phyloP scores from a whole-genome alignment of 2,888 invertebrate genomes.

The Zootermopsis nevadensis region DNA sequence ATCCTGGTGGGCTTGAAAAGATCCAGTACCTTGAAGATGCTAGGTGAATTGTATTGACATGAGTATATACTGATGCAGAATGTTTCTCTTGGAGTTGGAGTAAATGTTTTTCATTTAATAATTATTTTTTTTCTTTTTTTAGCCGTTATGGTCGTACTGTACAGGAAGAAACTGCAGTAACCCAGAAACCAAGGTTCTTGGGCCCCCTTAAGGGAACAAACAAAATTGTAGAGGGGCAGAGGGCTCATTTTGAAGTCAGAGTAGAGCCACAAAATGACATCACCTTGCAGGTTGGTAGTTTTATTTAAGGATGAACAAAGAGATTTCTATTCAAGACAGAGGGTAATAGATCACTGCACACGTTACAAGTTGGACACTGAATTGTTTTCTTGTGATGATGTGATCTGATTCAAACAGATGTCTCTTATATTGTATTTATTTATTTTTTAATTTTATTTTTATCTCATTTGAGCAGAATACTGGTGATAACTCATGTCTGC shows the following conservation, averaged over 20 bases:
- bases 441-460: too few species aligned
- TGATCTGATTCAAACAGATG: too few species aligned
- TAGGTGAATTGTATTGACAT: conserved; percentile 56
- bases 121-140: neutral
- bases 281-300: conserved; percentile 72
- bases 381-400: too few species aligned
- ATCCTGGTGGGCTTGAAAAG: conserved; percentile 91
- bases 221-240: conserved; percentile 91
- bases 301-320: too few species aligned
- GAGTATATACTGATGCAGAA: too few species aligned
- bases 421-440: too few species aligned
- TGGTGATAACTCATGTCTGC: too few species aligned
- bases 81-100: neutral
- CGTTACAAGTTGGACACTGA: too few species aligned
- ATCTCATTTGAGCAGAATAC: too few species aligned
- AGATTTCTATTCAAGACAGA: too few species aligned
- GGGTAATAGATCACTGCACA: too few species aligned
- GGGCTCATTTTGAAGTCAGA: conserved; percentile 94
- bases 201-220: conserved; percentile 93
- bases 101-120: conserved; percentile 1
- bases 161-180: conserved; percentile 80
- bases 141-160: conserved; percentile 75
- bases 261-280: conserved; percentile 96
- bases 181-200: conserved; percentile 86
- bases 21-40: conserved; percentile 89